Conservation (phyloP, 2,113 vertebrate genomes). For the Oenanthe oenanthe region DNA sequence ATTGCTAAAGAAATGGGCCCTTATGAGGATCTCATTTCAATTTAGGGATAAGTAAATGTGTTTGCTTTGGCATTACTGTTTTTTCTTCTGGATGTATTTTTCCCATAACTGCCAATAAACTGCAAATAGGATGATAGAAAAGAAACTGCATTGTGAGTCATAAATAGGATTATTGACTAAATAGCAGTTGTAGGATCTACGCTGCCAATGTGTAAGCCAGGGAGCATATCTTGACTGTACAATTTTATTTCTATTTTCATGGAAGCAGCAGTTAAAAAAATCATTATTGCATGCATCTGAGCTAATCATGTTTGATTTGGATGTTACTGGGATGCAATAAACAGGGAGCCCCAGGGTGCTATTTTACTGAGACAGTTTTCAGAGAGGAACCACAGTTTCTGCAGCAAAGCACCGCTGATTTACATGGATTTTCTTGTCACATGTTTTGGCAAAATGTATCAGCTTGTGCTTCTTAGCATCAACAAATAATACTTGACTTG, state of each 20-base stretch:
- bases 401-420: conserved; percentile 35
- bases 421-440: conserved; percentile 63
- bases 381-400: conserved; percentile 15
- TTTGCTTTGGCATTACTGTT: background rate
- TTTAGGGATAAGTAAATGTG: background rate
- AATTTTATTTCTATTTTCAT: conserved; percentile 30
- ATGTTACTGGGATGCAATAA: conserved; percentile 49
- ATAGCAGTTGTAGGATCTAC: background rate
- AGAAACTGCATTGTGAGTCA: background rate
- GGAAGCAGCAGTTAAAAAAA: conserved; percentile 29
- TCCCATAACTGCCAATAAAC: background rate
- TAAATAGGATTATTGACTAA: conserved; percentile 1
- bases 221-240: background rate
- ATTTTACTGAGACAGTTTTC: conserved; percentile 47
- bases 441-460: conserved; percentile 63
- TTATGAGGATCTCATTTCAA: background rate
- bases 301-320: conserved; percentile 52
- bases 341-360: conserved; percentile 42
- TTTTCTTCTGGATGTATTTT: background rate
- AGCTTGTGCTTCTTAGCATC: conserved; percentile 54
- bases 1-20: background rate
- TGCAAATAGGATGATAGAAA: background rate
- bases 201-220: background rate
- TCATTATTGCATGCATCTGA: background rate
- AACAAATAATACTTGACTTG: conserved; percentile 66